Conservation (phyloP, 2,888 invertebrate genomes). For the Cerceris rybyensis region DNA sequence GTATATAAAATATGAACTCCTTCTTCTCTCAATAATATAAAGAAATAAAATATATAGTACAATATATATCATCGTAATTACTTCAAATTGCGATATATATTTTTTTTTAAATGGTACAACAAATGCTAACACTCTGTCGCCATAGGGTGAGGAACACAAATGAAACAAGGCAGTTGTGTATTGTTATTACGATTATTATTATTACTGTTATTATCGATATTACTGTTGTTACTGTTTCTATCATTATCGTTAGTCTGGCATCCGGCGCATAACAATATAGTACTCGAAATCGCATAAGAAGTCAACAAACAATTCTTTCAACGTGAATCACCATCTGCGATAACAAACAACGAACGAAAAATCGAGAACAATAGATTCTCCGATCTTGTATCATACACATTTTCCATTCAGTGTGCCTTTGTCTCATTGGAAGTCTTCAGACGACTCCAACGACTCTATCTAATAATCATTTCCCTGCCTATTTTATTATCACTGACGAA, state of each 20-base stretch:
- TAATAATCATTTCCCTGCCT: no score
- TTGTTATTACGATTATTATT: conserved; percentile 68
- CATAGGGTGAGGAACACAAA: conserved; percentile 1
- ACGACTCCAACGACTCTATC: no score
- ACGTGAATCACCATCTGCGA: conserved; percentile 36
- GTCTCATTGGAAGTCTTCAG: no score
- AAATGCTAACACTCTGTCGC: neutral
- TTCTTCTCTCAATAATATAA: no score
- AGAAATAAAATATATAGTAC: no score
- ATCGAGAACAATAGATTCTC: conserved; percentile 32
- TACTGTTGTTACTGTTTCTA: conserved; percentile 63
- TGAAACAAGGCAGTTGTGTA: conserved; percentile 28
- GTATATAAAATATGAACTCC: no score
- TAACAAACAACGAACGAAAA: conserved; percentile 32
- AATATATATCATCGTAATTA: no score
- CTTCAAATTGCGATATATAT: no score
- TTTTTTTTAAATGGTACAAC: no score
- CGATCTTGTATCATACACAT: neutral
- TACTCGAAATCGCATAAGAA: conserved; percentile 37
- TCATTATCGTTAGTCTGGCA: conserved; percentile 74
- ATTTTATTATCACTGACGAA: no score
- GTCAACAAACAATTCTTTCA: conserved; percentile 42
- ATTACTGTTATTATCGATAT: conserved; percentile 55
- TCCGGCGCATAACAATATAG: conserved; percentile 68
- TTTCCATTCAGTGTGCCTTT: neutral